A percentile compares a stretch with the other conserved stretches of the same genome.
Evolutionary conservation across 2,113 vertebrate genomes (phyloP).

Genomic region (Tachysurus vachellii): DNA sequence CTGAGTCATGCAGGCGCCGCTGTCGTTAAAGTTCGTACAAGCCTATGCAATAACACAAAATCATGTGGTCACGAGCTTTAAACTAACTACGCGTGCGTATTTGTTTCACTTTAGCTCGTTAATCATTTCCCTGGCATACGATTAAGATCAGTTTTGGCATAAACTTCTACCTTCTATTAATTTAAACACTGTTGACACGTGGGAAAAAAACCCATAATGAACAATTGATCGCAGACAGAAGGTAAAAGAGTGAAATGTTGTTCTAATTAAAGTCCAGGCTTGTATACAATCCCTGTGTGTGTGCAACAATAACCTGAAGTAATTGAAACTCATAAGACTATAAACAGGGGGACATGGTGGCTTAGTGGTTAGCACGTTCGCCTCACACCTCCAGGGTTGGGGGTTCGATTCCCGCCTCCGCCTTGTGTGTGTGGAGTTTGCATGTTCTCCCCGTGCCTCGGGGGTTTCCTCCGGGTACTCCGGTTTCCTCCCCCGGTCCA

Average conservation of each 20-base stretch:
- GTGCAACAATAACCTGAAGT: slow-evolving; percentile 41
- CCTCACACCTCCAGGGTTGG: too few relatives aligned
- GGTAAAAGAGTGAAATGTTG: slow-evolving; percentile 66
- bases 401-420: too few relatives aligned
- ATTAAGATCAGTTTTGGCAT: neutral
- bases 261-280: slow-evolving; percentile 66
- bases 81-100: neutral
- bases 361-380: too few relatives aligned
- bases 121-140: neutral
- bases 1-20: slow-evolving; percentile 92
- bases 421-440: too few relatives aligned
- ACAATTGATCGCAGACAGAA: slow-evolving; percentile 61
- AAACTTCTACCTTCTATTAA: neutral
- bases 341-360: too few relatives aligned
- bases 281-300: slow-evolving; percentile 55
- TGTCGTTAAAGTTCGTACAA: slow-evolving; percentile 98
- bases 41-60: slow-evolving; percentile 71
- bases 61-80: neutral
- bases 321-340: slow-evolving; percentile 22
- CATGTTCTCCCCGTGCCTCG: too few relatives aligned
- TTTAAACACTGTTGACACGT: neutral
- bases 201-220: slow-evolving; percentile 52
- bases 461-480: too few relatives aligned
- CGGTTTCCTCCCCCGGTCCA: too few relatives aligned
- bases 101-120: neutral